Base-by-base conservation (phyloP, 2,113 vertebrate species). In the Sprattus sprattus region DNA sequence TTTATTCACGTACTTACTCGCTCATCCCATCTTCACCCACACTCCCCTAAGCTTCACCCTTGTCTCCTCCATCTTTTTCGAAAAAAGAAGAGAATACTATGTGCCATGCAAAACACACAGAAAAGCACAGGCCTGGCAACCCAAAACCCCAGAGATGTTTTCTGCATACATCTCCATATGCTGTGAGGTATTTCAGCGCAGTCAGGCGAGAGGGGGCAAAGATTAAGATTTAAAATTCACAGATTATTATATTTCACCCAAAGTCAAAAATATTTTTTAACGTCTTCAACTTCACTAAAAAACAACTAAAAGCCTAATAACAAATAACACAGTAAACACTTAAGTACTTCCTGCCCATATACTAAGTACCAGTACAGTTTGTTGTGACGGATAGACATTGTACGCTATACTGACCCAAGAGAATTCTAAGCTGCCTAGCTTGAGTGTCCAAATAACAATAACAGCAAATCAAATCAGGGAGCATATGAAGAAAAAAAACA, bases 391-490 rank as follows among this genome's bases (percentile, higher is more conserved):
- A 78, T 32, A 78, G 3, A 3, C 25, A 78, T 78, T 0, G 6
- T 78, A 78, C 39, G 71, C 28, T 47, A 85, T 75, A 47, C 84
- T 86, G 20, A 28, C 86, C 84, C 82, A 44, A 45, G 50, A 87
- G 86, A 89, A 46, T 75, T 89, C 82, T 89, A 94, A 92, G 92
- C 91, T 89, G 86, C 84, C 81, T 88, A 92, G 93, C 94, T 93
- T 93, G 94, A 92, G 90, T 91, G 85, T 82, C 82, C 86, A 91
- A 94, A 94, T 92, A 94, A 94, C 92, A 93, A 95, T 87, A 94
- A 93, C 92, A 93, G 86, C 88, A 93, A 94, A 93, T 93, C 86
- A 93, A 94, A 93, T 95, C 89, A 93, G 93, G 84, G 88, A 94
- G 89, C 91, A 93, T 94, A 95, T 92, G 92, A 94, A 54, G 0